Evolutionary conservation across 92 coral and sea anemone species (phyloP), one percentile per base, ranked within the genome.

Genomic region (Siderastrea siderea): DNA sequence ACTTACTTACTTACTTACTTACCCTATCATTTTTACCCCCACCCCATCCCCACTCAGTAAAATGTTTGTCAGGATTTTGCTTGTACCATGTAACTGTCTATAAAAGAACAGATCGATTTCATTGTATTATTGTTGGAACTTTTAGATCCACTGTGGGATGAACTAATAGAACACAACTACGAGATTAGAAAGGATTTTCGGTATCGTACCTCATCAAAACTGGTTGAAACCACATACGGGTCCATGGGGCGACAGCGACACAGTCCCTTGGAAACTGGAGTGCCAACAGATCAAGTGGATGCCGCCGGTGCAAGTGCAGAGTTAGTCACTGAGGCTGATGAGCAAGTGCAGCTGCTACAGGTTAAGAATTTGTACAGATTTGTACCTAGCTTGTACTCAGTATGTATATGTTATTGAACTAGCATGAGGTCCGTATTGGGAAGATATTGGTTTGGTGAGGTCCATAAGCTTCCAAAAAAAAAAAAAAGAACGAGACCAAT

Each of bases 111-210:
- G 38, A 26, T 26, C 38, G 38, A 26, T 26, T 26, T 26, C 38
- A 26, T 26, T 26, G 38, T 26, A 26, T 26, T 26, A 26, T 26
- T 26, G 38, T 26, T 26, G 38, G 38, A 26, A 26, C 38, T 70
- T 55, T 50, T 54, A 89, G 92, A 89, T 69, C 71, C 89, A 11
- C 60, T 89, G 17, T 89, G 92, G 92, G 64, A 89, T 62, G 84
- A 89, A 12, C 80, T 89, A 59, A 84, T 75, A 10, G 85, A 47
- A 2, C 90, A 89, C 80, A 89, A 89, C 53, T 73, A 84, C 8
- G 72, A 17, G 11, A 45, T 89, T 5, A 81, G 84, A 68, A 11
- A 63, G 7, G 85, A 84, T 5, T 8, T 68, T 48, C 64, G 38
- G 19, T 47, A 11, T 76, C 85, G 89, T 10, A 58, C 75, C 6